These are phyloP conservation scores for Condylura cristata DNA, from an alignment of 2,113 vertebrate genomes.

Conservation along the genomic window DNA sequence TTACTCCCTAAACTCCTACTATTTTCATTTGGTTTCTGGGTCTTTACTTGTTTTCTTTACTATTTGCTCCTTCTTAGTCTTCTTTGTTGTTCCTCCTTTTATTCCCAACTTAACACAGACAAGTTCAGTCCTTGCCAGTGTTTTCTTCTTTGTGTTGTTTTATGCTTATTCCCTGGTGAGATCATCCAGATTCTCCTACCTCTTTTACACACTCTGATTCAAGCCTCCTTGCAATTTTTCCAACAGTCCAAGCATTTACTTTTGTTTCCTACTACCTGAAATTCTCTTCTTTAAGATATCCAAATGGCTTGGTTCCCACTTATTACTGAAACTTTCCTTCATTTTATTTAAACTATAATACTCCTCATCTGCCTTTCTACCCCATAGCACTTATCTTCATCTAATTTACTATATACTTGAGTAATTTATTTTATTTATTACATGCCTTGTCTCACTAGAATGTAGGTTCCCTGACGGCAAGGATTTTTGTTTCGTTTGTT, in stretches of 20 bases:
- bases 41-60: background rate
- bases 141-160: background rate
- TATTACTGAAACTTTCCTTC: background rate
- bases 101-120: background rate
- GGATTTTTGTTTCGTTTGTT: background rate
- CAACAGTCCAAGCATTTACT: background rate
- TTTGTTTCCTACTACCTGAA: background rate
- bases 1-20: background rate
- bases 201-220: background rate
- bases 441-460: background rate
- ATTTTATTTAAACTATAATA: background rate
- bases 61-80: background rate
- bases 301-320: background rate
- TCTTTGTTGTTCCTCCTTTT: background rate
- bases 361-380: background rate
- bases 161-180: constrained; percentile 4
- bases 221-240: background rate
- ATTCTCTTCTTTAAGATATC: background rate
- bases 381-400: background rate
- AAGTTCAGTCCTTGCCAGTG: background rate
- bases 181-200: background rate
- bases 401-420: background rate
- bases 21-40: background rate
- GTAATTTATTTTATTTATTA: constrained; percentile 6
- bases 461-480: background rate